Evolutionary conservation across 2,888 invertebrate species (phyloP), one percentile per base, ranked within the genome.

Genomic region (Cerastoderma edule): DNA sequence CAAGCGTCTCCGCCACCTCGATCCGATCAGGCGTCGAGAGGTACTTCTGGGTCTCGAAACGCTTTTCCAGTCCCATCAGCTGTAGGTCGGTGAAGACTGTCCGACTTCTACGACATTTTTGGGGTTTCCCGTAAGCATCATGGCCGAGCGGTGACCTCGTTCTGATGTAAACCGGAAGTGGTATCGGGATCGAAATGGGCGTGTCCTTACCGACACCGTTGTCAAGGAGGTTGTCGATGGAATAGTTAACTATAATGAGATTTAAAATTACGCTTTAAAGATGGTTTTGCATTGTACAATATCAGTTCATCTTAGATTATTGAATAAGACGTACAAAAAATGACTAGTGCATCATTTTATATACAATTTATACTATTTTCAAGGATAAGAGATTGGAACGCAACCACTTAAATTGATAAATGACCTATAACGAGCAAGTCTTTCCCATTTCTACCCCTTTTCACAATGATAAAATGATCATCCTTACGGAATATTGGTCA

Each of bases 31-130:
- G 93, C 0, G 93, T 93, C 1, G 93, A 93, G 65, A 93, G 84
- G 80, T 93, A 93, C 83, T 93, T 93, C 84, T 93, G 93, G 27
- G 87, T 86, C 57, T 93, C 93, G 73, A 93, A 93, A 54, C 92
- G 84, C 73, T 92, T 87, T 83, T 93, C 93, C 33, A 93, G 77
- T 1, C 93, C 93, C 88, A 92, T 91, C 56, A 93, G 85, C 67
- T 89, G 90, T 8, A 92, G 80, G 71, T 93, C 93, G 50, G 92
- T 86, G 88, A 93, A 87, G 60, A 92, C 89, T 69, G 92, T 88
- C 68, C 92, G 70, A 83, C 92, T 86, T 71, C 93, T 72, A 2
- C 91, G 84, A 74, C 91, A 91, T 72, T 90, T 89, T 72, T 88
- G 87, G 6, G 86, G 86, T 72, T 87, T 89, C 46, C 83, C 80